Evolutionary conservation across 2,797 vertebrate genomes (phyloP), one percentile per base, ranked within the genome.

Genomic region (Phaenicophaeus curvirostris): DNA sequence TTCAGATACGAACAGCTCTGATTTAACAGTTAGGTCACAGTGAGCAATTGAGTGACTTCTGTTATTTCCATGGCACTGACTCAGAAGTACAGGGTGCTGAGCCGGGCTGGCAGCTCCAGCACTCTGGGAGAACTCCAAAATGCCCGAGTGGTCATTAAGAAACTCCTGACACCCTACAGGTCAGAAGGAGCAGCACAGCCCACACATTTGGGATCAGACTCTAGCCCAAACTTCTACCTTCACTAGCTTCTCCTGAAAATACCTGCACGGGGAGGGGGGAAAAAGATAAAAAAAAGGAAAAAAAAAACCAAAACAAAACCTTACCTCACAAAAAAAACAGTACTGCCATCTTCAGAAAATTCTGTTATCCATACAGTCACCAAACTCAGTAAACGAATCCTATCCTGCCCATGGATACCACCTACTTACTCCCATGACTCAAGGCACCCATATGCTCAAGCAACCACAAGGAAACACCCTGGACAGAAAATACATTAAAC

Each of bases 381-480:
- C 63, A 74, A 0, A 2, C 30, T 91, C 41, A 44, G 37, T 59
- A 94, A 62, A 75, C 6, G 55, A 87, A n/a, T 28, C 44, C 57
- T 67, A 27, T 90, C 77, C 73, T 74, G 67, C 20, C 65, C 63
- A 31, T 50, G 41, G 63, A 76, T 58, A 71, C 74, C 67, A 58
- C 73, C 86, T 80, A 83, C 68, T 82, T 90, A 76, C 6, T 87
- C 27, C 67, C 58, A 42, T 94, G 89, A 96, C 80, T 96, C 89
- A 79, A 76, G 83, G 50, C 87, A 96, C 73, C 55, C 80, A 54
- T 44, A 76, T 3, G 25, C 79, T 42, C 37, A 86, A 85, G 76
- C 62, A 86, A 93, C 62, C 89, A 81, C 67, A 88, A 71, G 66
- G 69, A 93, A 95, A 94, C 62, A 93, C 41, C 62, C 89, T 59